Evolutionary conservation across 1,140 invertebrate genomes (phyloP), one percentile per base, ranked within the genome.

Genomic region (Polypedilum vanderplanki): DNA sequence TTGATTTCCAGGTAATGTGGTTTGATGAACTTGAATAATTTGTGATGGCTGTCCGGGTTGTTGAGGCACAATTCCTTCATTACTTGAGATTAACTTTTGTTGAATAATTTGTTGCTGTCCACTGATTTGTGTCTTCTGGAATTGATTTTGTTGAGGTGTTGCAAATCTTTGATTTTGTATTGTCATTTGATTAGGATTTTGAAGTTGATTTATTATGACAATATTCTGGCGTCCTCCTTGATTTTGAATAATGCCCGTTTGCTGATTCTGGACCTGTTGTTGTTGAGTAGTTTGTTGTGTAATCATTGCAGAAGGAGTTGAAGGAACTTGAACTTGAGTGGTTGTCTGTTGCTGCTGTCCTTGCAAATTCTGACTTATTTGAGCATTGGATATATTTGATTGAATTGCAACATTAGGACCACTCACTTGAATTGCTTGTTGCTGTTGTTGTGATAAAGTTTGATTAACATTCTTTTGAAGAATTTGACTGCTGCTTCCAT

Each of bases 331-430:
- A 46, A 77, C 77, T n/a, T 75, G 75, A 74, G 75, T 75, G 5
- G n/a, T 33, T 33, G 24, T 3, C 24, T 33, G 24, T 57, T 57
- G 24, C 24, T 33, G 24, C 8, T 57, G 46, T 20, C 65, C 65
- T 18, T 9, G n/a, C 0, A 78, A 74, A 75, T 18, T 74, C 75
- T 75, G 76, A 12, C 64, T 73, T n/a, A 74, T 73, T 57, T 73
- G 75, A 41, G 15, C 57, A 15, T 77, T 12, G 3, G 17, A 22
- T 18, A 70, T 70, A 76, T 76, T 77, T 18, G 79, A 79, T 75
- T 78, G 80, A 33, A 79, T 79, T 10, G 79, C 76, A 40, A 77
- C 76, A 3, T 80, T 81, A 76, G 78, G 79, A 40, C 82, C 81
- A 20, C 40, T 24, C 18, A 41, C 17, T 65, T 74, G 74, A 67